Conservation (phyloP, 1,140 invertebrate genomes). For the Bombus terrestris region DNA sequence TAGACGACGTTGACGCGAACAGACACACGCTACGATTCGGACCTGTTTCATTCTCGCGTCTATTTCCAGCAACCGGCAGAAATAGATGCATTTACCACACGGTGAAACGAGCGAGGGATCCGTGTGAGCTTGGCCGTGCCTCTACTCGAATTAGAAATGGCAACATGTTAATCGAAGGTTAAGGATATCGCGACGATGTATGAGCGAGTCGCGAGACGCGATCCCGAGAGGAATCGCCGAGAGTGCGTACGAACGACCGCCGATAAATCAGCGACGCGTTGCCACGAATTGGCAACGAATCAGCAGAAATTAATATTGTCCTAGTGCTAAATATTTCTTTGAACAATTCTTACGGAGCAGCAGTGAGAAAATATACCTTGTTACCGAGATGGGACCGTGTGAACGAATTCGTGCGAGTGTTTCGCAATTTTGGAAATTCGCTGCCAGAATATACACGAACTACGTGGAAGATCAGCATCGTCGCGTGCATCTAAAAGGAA, state of each 20-base stretch:
- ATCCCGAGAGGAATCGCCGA: background rate
- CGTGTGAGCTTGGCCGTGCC: slow-evolving; percentile 29
- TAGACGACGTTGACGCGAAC: background rate
- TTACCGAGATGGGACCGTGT: background rate
- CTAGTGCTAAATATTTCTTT: slow-evolving; percentile 38
- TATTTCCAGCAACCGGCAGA: slow-evolving; percentile 65
- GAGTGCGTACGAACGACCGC: background rate
- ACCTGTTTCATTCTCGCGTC: slow-evolving; percentile 59
- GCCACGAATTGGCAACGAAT: slow-evolving; percentile 33
- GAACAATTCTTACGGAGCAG: background rate
- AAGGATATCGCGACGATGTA: slow-evolving; percentile 39
- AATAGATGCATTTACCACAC: slow-evolving; percentile 60
- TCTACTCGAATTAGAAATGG: slow-evolving; percentile 42
- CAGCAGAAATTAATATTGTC: slow-evolving; percentile 21
- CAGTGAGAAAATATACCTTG: slow-evolving; percentile 16
- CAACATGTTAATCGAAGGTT: slow-evolving; percentile 59
- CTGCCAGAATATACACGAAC: background rate
- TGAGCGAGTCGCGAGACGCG: background rate
- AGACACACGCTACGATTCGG: slow-evolving; percentile 4
- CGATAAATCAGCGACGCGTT: slow-evolving; percentile 28
- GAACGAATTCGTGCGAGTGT: background rate
- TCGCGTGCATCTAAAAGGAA: background rate
- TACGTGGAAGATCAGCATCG: slow-evolving; percentile 3
- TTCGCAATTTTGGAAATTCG: slow-evolving; percentile 37
- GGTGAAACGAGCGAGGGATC: slow-evolving; percentile 27